Evolutionary conservation across 2,113 vertebrate species (phyloP).

Genomic region (Chelonoidis abingdonii): DNA sequence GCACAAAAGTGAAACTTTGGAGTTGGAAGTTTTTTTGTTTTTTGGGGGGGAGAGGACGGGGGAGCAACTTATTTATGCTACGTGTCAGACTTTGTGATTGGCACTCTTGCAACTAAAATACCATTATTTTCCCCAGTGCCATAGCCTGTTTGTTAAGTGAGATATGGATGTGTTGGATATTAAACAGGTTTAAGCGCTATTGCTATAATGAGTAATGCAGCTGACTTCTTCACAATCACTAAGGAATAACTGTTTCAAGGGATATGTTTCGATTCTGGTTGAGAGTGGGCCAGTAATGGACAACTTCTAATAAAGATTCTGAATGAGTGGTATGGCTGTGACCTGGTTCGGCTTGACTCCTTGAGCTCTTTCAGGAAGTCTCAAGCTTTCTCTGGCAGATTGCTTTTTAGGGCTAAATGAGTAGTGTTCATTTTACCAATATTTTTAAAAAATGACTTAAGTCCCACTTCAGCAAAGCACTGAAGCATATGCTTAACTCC

Average conservation of each 20-base stretch:
- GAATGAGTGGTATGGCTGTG: not conserved
- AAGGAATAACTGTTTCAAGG: not conserved
- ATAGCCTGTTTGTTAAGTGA: not conserved
- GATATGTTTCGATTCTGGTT: not conserved
- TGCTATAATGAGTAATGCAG: not conserved
- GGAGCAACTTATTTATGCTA: not conserved
- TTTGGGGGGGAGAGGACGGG: fast-evolving
- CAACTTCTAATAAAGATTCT: not conserved
- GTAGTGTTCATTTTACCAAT: not conserved
- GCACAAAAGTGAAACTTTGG: not conserved
- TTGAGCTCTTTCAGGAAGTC: not conserved
- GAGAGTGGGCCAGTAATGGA: not conserved
- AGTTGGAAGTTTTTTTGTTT: not conserved
- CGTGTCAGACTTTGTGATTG: not conserved
- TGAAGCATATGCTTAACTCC: not conserved
- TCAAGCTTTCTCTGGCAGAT: not conserved
- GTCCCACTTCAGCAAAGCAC: not conserved
- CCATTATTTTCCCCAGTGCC: not conserved
- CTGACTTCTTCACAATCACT: not conserved
- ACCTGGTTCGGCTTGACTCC: not conserved
- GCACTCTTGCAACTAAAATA: not conserved
- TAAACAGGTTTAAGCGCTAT: not conserved
- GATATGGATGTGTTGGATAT: not conserved
- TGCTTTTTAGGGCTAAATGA: not conserved
- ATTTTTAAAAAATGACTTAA: not conserved